Base-by-base conservation (phyloP, 1,140 invertebrate genomes). In the Drosophila takahashii region DNA sequence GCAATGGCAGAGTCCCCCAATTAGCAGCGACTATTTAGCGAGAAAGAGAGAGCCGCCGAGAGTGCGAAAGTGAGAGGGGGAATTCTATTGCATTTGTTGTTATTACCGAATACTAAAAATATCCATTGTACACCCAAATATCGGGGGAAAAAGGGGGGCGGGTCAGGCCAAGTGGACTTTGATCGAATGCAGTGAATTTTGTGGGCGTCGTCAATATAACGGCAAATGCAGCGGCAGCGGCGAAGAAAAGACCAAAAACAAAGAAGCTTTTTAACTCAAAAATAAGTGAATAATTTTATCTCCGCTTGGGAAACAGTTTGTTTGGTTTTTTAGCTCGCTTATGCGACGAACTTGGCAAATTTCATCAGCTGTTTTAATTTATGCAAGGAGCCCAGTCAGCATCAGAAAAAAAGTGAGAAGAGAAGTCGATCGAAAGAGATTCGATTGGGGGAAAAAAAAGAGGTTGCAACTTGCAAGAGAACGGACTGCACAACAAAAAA, bases 351-450 rank as follows among this genome's bases (percentile, higher is more conserved):
- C 71, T 75, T 90, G 76, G 50, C 47, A 54, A 77, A 90, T 90
- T 90, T 90, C 86, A 90, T 90, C 86, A 90, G 81, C 86, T 34
- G 58, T 87, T 90, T 90, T 90, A 90, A 90, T 90, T 90, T 85
- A 89, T 89, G 85, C 84, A 78, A 77, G 73, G 73, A 83, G 71
- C 53, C 58, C 66, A 66, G 27, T 18, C 60, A 67, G 61, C 64
- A 67, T 65, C 64, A 65, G 64, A 64, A 64, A 27, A 27, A 36
- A 10, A 22, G 11, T 15, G n/a, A 37, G 15, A 45, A 37, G 53
- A 65, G 61, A 50, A 18, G 34, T 13, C 13, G 32, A 6, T 29
- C 9, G 10, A 34, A 65, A 67, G 59, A 67, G 59, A 18, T 32
- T 32, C 8, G 41, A 57, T 56, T n/a, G 59, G 11, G 11, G 26